Conservation (phyloP, 2,797 vertebrate genomes). For the Dendrocincla tyrannina region DNA sequence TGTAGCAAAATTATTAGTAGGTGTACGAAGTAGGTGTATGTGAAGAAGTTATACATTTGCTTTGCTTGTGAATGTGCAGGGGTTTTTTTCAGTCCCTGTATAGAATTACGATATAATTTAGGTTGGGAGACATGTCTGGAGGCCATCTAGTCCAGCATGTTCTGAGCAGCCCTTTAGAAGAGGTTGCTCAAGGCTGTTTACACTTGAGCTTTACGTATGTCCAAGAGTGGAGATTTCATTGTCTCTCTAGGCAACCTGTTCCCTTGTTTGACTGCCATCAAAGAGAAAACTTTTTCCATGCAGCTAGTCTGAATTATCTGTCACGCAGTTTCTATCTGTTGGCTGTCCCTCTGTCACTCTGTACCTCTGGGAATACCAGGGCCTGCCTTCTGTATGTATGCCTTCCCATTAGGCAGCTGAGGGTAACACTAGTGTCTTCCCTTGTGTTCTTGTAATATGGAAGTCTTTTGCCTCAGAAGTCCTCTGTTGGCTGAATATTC, state of each 20-base stretch:
- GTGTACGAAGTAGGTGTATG: fast-evolving
- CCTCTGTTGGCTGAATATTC: not conserved
- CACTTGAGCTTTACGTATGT: not conserved
- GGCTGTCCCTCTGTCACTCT: not conserved
- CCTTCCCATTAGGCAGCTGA: not conserved
- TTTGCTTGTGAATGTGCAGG: not conserved
- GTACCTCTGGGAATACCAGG: not conserved
- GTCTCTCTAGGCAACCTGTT: not conserved
- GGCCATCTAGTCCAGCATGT: not conserved
- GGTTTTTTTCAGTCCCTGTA: not conserved
- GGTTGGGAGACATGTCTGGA: not conserved
- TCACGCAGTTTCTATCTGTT: not conserved
- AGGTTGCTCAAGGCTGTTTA: not conserved
- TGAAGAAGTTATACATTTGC: not conserved
- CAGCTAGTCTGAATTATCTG: not conserved
- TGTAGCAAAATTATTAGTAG: not conserved
- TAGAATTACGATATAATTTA: not conserved
- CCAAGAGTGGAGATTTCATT: not conserved
- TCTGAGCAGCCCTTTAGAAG: not conserved
- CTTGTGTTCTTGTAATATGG: not conserved
- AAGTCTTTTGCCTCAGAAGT: not conserved
- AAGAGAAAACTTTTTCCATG: not conserved
- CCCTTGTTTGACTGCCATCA: not conserved
- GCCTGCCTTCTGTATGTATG: not conserved
- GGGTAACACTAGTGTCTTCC: not conserved